phyloP scores from a whole-genome alignment of 2,888 invertebrate genomes.

The Lasioglossum leucozonium region DNA sequence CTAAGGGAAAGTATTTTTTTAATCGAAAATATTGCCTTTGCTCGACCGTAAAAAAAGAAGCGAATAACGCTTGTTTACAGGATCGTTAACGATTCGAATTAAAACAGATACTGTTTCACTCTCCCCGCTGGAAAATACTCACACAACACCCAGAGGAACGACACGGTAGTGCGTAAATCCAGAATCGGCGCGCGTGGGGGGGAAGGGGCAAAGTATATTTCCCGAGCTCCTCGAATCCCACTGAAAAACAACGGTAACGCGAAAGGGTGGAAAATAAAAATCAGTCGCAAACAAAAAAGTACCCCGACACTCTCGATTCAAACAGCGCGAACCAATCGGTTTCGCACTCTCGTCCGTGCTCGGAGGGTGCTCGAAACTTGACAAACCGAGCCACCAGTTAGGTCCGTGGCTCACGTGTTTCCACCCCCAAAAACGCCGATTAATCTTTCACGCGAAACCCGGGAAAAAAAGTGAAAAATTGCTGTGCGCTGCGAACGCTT shows the following conservation, averaged over 20 bases:
- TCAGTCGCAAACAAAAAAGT: neutral
- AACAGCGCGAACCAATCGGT: neutral
- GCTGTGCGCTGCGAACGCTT: neutral
- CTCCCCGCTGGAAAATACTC: neutral
- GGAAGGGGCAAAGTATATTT: neutral
- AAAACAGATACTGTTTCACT: neutral
- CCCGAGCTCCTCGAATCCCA: neutral
- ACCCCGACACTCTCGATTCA: neutral
- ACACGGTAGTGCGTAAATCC: neutral
- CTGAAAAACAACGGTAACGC: neutral
- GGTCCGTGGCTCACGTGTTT: neutral
- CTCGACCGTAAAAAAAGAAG: neutral
- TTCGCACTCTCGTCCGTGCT: neutral
- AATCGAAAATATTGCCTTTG: neutral
- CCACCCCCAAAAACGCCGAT: slow-evolving; percentile 1
- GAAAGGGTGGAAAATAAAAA: neutral
- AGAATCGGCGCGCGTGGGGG: neutral
- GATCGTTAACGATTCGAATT: neutral
- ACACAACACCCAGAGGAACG: neutral
- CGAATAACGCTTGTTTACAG: neutral
- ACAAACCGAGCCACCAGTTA: neutral
- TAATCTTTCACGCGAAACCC: neutral
- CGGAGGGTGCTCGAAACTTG: neutral
- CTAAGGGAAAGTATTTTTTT: neutral
- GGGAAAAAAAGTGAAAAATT: neutral